phyloP scores from a whole-genome alignment of 2,888 invertebrate genomes.

The Nomada fucata region DNA sequence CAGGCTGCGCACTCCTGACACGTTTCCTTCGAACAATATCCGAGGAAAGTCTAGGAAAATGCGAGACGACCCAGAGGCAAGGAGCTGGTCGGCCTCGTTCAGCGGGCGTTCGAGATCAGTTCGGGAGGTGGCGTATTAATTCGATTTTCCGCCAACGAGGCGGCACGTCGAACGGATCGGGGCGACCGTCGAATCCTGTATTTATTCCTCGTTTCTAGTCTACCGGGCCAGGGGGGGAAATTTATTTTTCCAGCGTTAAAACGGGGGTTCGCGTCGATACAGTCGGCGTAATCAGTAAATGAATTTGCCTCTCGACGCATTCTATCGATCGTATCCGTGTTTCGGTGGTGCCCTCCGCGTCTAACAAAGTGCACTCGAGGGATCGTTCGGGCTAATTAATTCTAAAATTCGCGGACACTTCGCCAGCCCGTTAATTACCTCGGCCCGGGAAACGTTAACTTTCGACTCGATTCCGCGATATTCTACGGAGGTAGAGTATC shows the following conservation, averaged over 20 bases:
- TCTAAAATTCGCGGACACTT: slow-evolving; percentile 41
- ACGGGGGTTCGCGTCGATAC: slow-evolving; percentile 14
- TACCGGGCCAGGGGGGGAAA: not conserved
- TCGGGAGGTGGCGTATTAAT: slow-evolving; percentile 35
- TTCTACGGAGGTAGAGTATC: not conserved
- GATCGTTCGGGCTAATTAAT: slow-evolving; percentile 36
- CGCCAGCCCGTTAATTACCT: slow-evolving; percentile 14
- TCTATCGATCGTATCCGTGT: slow-evolving; percentile 24
- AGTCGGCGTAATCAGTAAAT: slow-evolving; percentile 19
- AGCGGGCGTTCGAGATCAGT: not conserved
- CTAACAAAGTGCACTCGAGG: slow-evolving; percentile 6
- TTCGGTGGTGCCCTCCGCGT: not conserved
- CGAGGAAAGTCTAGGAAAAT: slow-evolving; percentile 8
- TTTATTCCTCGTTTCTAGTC: slow-evolving; percentile 4
- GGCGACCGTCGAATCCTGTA: not conserved
- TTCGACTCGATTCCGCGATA: not conserved
- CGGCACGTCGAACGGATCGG: slow-evolving; percentile 10
- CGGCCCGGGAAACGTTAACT: not conserved
- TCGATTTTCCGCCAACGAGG: slow-evolving; percentile 26
- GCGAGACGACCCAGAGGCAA: slow-evolving; percentile 1
- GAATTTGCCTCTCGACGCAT: slow-evolving; percentile 24
- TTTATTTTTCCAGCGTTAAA: slow-evolving; percentile 27
- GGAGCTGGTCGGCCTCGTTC: not conserved
- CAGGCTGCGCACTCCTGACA: slow-evolving; percentile 25
- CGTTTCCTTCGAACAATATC: slow-evolving; percentile 33